Evolutionary conservation across 1,140 invertebrate species (phyloP).

Genomic region (Neodiprion virginianus): DNA sequence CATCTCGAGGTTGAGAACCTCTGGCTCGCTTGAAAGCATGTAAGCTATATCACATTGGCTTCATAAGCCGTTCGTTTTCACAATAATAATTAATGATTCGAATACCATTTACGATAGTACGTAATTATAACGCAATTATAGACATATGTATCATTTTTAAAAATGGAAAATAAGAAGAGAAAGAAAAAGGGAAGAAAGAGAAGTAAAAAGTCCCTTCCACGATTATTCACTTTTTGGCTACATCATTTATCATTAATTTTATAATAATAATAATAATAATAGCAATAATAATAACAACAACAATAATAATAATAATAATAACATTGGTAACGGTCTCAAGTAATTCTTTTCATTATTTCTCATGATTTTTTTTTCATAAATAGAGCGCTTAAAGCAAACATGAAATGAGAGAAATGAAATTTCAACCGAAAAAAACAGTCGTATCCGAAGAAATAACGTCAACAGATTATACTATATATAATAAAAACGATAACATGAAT

Average conservation of each 20-base stretch:
- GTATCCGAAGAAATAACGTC: constrained; percentile 48
- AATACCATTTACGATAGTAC: constrained; percentile 18
- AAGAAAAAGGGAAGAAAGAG: neutral
- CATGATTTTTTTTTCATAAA: constrained; percentile 12
- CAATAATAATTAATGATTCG: constrained; percentile 36
- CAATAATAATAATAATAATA: constrained; percentile 29
- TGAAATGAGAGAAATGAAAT: constrained; percentile 18
- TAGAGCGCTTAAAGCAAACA: constrained; percentile 25
- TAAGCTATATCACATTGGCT: constrained; percentile 64
- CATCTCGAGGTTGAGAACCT: constrained; percentile 23
- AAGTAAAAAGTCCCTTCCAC: neutral
- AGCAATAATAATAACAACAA: neutral
- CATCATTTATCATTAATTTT: constrained; percentile 16
- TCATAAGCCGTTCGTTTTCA: constrained; percentile 55
- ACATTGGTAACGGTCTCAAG: constrained; percentile 53
- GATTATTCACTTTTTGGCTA: constrained; percentile 5
- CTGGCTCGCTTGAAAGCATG: constrained; percentile 39
- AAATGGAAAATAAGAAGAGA: neutral
- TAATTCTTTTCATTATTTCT: constrained; percentile 31
- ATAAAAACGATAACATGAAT: constrained; percentile 61
- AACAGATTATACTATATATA: constrained; percentile 58
- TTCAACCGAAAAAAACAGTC: constrained; percentile 26
- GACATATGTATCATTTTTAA: neutral
- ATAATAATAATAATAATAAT: constrained; percentile 18
- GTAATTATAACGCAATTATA: neutral